These are phyloP conservation scores for Drosophila virilis DNA, from an alignment of 1,140 invertebrate species.

Conservation along the genomic window DNA sequence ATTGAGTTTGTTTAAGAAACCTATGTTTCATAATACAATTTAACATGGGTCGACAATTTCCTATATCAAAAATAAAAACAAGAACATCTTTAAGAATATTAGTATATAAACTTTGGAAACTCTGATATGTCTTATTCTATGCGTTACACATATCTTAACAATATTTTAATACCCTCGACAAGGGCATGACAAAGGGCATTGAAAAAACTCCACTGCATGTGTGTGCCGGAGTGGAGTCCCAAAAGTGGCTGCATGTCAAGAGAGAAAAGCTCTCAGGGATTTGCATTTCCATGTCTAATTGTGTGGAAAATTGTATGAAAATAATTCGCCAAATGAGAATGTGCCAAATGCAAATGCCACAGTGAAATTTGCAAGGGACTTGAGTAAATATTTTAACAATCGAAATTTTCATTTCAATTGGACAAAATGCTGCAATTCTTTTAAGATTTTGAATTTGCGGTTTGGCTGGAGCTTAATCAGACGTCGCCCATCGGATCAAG, in stretches of 20 bases:
- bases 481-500: conserved; percentile 38
- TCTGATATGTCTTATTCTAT: too few relatives aligned
- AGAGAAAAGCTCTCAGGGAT: conserved; percentile 33
- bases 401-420: conserved; percentile 47
- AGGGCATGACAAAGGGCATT: too few relatives aligned
- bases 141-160: too few relatives aligned
- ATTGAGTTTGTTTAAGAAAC: too few relatives aligned
- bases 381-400: conserved; percentile 68
- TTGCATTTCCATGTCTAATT: conserved; percentile 61
- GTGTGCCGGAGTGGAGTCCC: conserved; percentile 10
- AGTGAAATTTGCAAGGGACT: conserved; percentile 22
- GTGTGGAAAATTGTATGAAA: conserved; percentile 72
- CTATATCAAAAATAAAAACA: too few relatives aligned
- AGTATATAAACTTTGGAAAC: too few relatives aligned
- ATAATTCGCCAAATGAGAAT: conserved; percentile 65
- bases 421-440: conserved; percentile 12
- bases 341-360: conserved; percentile 40
- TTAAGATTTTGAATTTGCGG: conserved; percentile 47
- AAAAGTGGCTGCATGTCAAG: conserved; percentile 26
- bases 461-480: conserved; percentile 57
- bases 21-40: too few relatives aligned
- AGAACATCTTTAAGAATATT: too few relatives aligned
- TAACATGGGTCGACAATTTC: too few relatives aligned
- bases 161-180: too few relatives aligned
- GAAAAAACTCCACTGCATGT: conserved; percentile 1